phyloP scores from a whole-genome alignment of 2,888 invertebrate genomes.

The Brachyptera risi region DNA sequence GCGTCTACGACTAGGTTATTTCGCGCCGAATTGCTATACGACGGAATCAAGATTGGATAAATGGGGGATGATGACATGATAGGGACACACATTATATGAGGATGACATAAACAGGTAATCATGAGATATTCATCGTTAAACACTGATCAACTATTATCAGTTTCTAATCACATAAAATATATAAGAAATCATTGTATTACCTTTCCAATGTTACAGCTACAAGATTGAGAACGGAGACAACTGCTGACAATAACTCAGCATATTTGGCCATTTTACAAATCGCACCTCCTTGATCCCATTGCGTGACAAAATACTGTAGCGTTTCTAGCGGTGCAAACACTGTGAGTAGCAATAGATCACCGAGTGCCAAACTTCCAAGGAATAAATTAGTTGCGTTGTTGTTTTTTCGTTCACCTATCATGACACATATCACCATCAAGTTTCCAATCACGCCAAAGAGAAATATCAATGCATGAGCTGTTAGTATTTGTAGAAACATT shows the following conservation, averaged over 20 bases:
- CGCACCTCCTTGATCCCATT: constrained; percentile 45
- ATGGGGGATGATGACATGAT: too few species aligned
- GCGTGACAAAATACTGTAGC: constrained; percentile 43
- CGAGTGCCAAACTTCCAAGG: constrained; percentile 43
- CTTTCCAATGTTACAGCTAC: constrained; percentile 51
- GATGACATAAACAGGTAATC: too few species aligned
- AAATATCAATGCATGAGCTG: constrained; percentile 41
- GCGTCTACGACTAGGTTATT: too few species aligned
- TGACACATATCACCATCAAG: constrained; percentile 45
- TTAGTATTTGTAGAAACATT: constrained; percentile 39
- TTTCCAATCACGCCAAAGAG: constrained; percentile 48
- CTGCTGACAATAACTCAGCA: constrained; percentile 47
- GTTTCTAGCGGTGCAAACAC: constrained; percentile 48
- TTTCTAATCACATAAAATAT: too few species aligned
- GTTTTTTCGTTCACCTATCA: constrained; percentile 43
- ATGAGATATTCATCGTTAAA: too few species aligned
- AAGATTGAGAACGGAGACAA: constrained; percentile 49
- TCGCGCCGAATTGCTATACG: too few species aligned
- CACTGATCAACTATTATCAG: too few species aligned
- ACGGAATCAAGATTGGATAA: too few species aligned
- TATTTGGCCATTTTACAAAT: constrained; percentile 49
- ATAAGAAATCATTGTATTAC: constrained; percentile 43
- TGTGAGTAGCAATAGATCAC: constrained; percentile 47
- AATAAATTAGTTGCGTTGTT: constrained; percentile 42
- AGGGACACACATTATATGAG: too few species aligned